phyloP scores from a whole-genome alignment of 2,113 vertebrate genomes.

The Aptenodytes forsteri region DNA sequence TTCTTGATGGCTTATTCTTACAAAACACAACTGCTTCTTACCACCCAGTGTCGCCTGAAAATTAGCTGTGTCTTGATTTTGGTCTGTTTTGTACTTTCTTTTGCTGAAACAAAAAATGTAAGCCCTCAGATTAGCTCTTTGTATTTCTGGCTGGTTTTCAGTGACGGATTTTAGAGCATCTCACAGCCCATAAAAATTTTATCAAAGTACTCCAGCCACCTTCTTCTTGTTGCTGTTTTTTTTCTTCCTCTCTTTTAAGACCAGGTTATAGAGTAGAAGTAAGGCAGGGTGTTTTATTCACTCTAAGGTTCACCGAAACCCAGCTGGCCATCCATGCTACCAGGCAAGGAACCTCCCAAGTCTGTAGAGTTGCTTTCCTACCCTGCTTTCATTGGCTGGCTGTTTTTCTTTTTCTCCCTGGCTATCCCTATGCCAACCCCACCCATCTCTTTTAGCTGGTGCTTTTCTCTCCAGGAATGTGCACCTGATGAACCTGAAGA shows the following conservation, averaged over 20 bases:
- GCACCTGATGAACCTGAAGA: constrained; percentile 35
- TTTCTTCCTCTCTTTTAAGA: background rate
- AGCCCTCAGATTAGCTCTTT: background rate
- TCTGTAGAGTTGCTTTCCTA: background rate
- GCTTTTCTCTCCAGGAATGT: constrained; percentile 39
- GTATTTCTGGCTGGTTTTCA: background rate
- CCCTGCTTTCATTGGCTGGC: background rate
- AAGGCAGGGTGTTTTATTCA: background rate
- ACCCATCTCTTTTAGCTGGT: background rate
- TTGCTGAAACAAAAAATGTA: background rate
- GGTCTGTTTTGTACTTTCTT: constrained; percentile 4
- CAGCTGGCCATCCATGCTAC: background rate
- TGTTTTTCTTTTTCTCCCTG: background rate
- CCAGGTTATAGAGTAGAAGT: background rate
- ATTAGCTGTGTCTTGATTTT: constrained; percentile 22
- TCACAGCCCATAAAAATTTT: background rate
- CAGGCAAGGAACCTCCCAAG: background rate
- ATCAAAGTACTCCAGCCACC: background rate
- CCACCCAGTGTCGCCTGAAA: constrained; percentile 22
- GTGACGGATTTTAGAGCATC: background rate
- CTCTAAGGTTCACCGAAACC: background rate
- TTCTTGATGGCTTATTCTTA: background rate
- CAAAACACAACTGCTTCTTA: constrained; percentile 19
- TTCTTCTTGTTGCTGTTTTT: background rate
- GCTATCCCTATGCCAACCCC: background rate